phyloP scores from a whole-genome alignment of 2,888 invertebrate genomes.

The Latrodectus elegans region DNA sequence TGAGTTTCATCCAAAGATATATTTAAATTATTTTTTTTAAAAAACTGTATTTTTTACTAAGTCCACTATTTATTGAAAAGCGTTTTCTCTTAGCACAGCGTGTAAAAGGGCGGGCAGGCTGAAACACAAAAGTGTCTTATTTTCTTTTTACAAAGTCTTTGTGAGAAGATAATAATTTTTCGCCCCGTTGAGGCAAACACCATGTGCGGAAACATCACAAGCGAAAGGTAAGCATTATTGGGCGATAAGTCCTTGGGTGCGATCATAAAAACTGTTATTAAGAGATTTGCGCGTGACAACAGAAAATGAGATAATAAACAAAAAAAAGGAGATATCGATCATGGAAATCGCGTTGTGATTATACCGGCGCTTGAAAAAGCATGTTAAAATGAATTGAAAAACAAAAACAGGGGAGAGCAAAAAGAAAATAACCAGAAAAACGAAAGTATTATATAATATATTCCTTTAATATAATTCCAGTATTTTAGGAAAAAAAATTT shows the following conservation, averaged over 20 bases:
- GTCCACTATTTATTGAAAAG: too few species aligned
- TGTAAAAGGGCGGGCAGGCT: not conserved
- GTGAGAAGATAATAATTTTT: not conserved
- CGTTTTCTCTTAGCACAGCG: too few species aligned
- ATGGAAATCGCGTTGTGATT: not conserved
- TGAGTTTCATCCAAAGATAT: too few species aligned
- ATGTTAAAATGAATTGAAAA: too few species aligned
- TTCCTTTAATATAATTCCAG: too few species aligned
- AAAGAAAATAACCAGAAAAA: too few species aligned
- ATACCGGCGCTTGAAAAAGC: too few species aligned
- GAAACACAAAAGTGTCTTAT: not conserved
- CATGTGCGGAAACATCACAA: not conserved
- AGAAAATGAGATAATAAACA: slow-evolving; percentile 15
- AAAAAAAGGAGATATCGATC: not conserved
- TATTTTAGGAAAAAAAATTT: too few species aligned
- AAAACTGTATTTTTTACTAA: too few species aligned
- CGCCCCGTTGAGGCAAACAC: not conserved
- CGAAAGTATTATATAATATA: too few species aligned
- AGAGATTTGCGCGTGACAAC: slow-evolving; percentile 27
- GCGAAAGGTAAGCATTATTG: slow-evolving; percentile 2
- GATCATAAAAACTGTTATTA: slow-evolving; percentile 54
- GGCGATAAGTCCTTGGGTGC: slow-evolving; percentile 42
- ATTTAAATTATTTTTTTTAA: too few species aligned
- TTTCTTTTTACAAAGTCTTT: not conserved
- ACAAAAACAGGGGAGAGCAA: too few species aligned